A percentile compares a stretch with the other conserved stretches of the same genome.
These are phyloP conservation scores for Plutella xylostella DNA, from an alignment of 2,888 invertebrate genomes.

Conservation along the genomic window DNA sequence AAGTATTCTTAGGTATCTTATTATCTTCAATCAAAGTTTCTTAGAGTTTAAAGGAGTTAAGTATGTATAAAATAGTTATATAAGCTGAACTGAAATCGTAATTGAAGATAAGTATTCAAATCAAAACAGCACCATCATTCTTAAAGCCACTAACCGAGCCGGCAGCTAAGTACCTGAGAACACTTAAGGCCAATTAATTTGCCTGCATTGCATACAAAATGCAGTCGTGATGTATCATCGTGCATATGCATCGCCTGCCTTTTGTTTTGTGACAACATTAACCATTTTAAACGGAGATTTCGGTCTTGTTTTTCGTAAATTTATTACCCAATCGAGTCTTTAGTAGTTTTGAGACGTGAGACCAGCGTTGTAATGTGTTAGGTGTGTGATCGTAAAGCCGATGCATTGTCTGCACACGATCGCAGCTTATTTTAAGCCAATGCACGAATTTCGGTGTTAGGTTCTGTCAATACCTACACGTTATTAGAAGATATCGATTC, in stretches of 20 bases:
- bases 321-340: not conserved
- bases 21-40: too few relatives aligned
- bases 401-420: not conserved
- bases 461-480: too few relatives aligned
- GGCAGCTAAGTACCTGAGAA: too few relatives aligned
- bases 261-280: not conserved
- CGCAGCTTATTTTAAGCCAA: not conserved
- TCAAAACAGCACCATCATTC: too few relatives aligned
- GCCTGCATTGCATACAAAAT: constrained; percentile 1
- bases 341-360: not conserved
- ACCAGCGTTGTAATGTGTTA: not conserved
- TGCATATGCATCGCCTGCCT: not conserved
- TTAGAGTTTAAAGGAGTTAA: too few relatives aligned
- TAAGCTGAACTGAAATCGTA: too few relatives aligned
- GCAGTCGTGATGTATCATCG: not conserved
- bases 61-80: too few relatives aligned
- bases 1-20: too few relatives aligned
- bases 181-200: constrained; percentile 4
- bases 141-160: too few relatives aligned
- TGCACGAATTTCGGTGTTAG: too few relatives aligned
- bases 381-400: not conserved
- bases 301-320: constrained; percentile 1
- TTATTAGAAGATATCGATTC: too few relatives aligned
- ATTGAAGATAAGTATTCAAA: too few relatives aligned
- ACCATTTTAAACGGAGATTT: not conserved